Percentiles rank a stretch among this genome's conserved stretches.
These are phyloP conservation scores for Murina feae DNA, from an alignment of 2,113 vertebrate genomes.

Conservation along the genomic window DNA sequence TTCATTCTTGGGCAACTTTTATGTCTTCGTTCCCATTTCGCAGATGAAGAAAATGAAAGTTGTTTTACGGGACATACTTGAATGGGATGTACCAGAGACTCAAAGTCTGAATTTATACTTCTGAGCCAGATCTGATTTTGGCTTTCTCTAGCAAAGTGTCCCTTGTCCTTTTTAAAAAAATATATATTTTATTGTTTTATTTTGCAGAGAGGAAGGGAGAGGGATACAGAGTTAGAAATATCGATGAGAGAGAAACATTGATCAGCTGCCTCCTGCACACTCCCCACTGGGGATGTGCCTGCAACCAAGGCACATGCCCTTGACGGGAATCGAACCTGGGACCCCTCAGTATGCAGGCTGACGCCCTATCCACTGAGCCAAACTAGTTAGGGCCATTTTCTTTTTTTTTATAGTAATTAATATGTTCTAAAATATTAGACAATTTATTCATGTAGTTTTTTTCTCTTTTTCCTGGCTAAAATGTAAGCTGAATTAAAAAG, in stretches of 20 bases:
- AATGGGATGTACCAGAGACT: background rate
- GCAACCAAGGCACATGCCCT: too few relatives aligned
- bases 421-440: background rate
- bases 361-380: too few relatives aligned
- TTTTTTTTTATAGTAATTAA: background rate
- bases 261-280: too few relatives aligned
- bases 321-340: too few relatives aligned
- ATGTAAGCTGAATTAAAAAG: background rate
- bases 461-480: background rate
- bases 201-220: too few relatives aligned
- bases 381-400: too few relatives aligned
- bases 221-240: too few relatives aligned
- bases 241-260: too few relatives aligned
- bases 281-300: too few relatives aligned
- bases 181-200: too few relatives aligned
- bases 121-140: background rate
- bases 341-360: too few relatives aligned
- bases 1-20: background rate
- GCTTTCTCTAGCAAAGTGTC: background rate
- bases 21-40: background rate
- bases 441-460: background rate
- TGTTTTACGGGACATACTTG: background rate
- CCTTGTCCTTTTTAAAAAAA: too few relatives aligned
- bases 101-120: background rate
- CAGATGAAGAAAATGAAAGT: background rate